phyloP scores from a whole-genome alignment of 2,113 vertebrate species.

The Pycnonotus jocosus region DNA sequence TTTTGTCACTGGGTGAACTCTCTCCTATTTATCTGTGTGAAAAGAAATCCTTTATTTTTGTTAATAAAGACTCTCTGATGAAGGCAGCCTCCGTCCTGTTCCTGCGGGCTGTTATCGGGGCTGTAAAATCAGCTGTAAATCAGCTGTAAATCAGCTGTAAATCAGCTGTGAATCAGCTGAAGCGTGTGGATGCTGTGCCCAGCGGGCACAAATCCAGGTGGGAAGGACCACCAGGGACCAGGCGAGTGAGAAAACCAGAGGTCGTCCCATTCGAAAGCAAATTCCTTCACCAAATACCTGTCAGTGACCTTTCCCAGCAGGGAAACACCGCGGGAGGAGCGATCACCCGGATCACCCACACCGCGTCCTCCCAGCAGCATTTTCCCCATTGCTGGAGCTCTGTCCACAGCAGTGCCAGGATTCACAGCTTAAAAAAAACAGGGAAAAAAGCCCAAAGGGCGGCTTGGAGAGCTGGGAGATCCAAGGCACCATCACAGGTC shows the following conservation, averaged over 20 bases:
- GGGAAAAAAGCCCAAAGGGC: fast-evolving
- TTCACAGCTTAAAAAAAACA: fast-evolving
- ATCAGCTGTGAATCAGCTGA: not conserved
- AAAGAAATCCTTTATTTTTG: not conserved
- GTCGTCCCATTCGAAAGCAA: not conserved
- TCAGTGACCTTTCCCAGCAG: fast-evolving
- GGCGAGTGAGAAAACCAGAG: not conserved
- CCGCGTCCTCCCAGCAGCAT: not conserved
- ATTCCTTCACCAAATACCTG: not conserved
- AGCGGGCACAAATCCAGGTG: fast-evolving
- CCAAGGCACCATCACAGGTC: fast-evolving
- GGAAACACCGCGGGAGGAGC: not conserved
- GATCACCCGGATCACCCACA: fast-evolving
- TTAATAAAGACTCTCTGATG: not conserved
- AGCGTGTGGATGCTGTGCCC: fast-evolving
- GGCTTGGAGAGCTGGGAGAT: not conserved
- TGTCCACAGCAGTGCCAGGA: not conserved
- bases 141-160: too few species aligned
- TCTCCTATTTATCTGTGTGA: not conserved
- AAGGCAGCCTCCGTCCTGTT: not conserved
- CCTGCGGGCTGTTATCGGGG: not conserved
- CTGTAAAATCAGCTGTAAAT: not conserved
- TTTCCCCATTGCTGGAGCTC: not conserved
- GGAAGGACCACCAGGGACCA: too few species aligned
- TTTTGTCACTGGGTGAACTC: not conserved